Evolutionary conservation across 2,888 invertebrate genomes (phyloP).

Genomic region (Slavum lentiscoides): DNA sequence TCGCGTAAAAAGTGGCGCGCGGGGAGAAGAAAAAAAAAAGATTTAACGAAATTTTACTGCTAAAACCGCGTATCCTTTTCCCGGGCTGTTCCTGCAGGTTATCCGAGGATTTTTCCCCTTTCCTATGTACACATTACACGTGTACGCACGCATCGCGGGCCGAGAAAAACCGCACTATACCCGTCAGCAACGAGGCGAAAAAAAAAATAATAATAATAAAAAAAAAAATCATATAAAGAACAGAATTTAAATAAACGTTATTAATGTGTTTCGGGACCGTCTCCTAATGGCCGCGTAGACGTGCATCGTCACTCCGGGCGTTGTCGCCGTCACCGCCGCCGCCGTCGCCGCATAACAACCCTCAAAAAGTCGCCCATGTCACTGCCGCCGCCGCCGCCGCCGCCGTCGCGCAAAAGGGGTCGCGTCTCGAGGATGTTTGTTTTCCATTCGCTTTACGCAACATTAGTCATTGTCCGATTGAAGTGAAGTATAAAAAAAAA

Average conservation of each 20-base stretch:
- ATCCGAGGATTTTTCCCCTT: no score
- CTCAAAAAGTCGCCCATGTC: constrained; percentile 46
- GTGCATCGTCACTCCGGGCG: constrained; percentile 47
- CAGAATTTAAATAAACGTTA: constrained; percentile 51
- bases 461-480: constrained; percentile 53
- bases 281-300: constrained; percentile 40
- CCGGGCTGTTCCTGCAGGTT: no score
- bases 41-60: no score
- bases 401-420: constrained; percentile 36
- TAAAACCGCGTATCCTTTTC: no score
- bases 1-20: no score
- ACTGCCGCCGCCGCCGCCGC: constrained; percentile 14
- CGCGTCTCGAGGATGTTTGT: constrained; percentile 45
- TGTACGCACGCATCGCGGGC: no score
- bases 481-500: constrained; percentile 26
- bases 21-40: no score
- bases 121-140: no score
- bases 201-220: neutral
- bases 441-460: constrained; percentile 50
- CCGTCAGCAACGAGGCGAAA: neutral
- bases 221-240: neutral
- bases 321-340: no score
- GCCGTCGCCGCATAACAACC: neutral
- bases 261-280: constrained; percentile 33
- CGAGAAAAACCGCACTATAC: neutral